Evolutionary conservation across 2,113 vertebrate genomes (phyloP).

Genomic region (Rhinopomastus cyanomelas): DNA sequence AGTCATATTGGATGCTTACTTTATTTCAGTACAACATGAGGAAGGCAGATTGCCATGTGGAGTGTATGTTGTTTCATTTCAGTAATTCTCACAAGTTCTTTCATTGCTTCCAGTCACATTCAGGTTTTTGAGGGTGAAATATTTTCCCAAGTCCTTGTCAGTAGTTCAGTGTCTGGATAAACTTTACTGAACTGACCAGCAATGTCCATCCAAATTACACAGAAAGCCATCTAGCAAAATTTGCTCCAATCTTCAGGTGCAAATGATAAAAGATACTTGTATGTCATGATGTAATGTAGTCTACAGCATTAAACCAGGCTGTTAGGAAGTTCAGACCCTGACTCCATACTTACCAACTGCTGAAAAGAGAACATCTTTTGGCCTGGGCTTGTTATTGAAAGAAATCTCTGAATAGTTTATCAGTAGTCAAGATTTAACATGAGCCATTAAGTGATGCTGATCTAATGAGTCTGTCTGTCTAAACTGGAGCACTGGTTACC

Average conservation of each 20-base stretch:
- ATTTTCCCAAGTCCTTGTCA: not conserved
- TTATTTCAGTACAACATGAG: not conserved
- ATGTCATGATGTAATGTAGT: not conserved
- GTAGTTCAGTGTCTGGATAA: not conserved
- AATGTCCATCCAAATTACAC: not conserved
- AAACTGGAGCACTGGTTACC: not conserved
- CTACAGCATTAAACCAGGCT: not conserved
- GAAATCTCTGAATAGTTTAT: not conserved
- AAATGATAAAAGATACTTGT: not conserved
- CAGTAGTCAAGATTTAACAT: not conserved
- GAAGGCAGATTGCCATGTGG: not conserved
- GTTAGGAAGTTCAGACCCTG: not conserved
- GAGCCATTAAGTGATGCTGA: not conserved
- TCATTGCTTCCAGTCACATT: conserved; percentile 1
- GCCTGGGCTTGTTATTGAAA: not conserved
- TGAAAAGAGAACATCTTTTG: not conserved
- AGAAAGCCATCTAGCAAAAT: not conserved
- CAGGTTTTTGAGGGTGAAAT: not conserved
- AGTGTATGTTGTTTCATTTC: not conserved
- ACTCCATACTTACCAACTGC: not conserved
- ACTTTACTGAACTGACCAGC: not conserved
- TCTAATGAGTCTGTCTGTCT: not conserved
- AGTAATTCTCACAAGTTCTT: not conserved
- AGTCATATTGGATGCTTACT: not conserved
- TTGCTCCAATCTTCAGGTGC: not conserved